A percentile compares a stretch with the other conserved stretches of the same genome.
These are phyloP conservation scores for Nestor notabilis DNA, from an alignment of 2,113 vertebrate genomes.

Conservation along the genomic window DNA sequence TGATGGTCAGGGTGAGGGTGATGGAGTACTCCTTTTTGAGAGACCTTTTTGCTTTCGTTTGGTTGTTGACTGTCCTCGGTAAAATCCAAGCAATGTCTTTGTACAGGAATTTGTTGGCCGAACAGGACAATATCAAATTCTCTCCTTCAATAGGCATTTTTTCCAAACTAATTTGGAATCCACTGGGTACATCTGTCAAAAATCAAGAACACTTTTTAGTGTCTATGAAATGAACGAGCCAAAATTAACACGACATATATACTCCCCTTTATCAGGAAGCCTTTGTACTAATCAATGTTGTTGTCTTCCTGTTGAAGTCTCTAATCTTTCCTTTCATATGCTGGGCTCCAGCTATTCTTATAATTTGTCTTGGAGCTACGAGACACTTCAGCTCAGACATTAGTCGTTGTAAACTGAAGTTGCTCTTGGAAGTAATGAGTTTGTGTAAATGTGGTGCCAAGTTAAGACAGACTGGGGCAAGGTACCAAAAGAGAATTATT, in stretches of 20 bases:
- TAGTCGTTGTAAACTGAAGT: neutral
- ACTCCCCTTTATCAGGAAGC: neutral
- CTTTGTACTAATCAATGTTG: neutral
- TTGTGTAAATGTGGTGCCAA: neutral
- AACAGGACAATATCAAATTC: conserved; percentile 87
- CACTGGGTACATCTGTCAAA: conserved; percentile 85
- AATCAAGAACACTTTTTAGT: conserved; percentile 50
- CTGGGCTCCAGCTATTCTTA: neutral
- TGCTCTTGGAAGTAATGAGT: neutral
- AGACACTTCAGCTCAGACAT: neutral
- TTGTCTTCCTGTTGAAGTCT: neutral
- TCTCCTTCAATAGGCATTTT: conserved; percentile 87
- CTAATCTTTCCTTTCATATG: neutral
- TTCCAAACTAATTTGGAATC: conserved; percentile 83
- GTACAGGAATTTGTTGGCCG: conserved; percentile 90
- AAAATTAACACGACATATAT: neutral
- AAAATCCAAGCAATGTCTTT: conserved; percentile 84
- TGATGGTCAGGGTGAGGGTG: conserved; percentile 79
- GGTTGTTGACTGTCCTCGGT: conserved; percentile 72
- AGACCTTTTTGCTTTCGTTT: conserved; percentile 71
- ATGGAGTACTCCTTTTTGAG: conserved; percentile 79
- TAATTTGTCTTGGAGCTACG: neutral
- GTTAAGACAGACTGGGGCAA: neutral
- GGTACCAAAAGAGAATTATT: conserved; percentile 24
- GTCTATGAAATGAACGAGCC: neutral